A percentile compares a stretch with the other conserved stretches of the same genome.
phyloP scores from a whole-genome alignment of 2,113 vertebrate species.

The Cyprinodon tularosa region DNA sequence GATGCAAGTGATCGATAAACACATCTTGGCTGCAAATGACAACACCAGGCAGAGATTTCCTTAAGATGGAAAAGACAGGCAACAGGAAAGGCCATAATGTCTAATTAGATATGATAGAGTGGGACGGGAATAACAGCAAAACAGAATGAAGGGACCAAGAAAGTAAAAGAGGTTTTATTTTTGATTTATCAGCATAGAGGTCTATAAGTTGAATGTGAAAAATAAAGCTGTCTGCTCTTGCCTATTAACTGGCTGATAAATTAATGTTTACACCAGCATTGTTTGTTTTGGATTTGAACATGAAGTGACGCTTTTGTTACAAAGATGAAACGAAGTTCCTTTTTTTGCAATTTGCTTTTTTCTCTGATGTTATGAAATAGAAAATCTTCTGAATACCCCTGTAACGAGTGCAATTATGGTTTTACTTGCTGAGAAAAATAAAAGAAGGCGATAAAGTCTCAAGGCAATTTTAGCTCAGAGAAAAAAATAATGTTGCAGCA shows the following conservation, averaged over 20 bases:
- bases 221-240: conserved; percentile 18
- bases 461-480: too few species aligned
- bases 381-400: background rate
- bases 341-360: background rate
- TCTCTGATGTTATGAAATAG: background rate
- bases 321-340: background rate
- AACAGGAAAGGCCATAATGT: conserved; percentile 16
- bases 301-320: conserved; percentile 20
- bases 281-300: conserved; percentile 48
- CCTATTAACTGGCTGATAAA: conserved; percentile 28
- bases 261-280: conserved; percentile 29
- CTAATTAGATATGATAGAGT: conserved; percentile 20
- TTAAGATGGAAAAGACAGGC: conserved; percentile 18
- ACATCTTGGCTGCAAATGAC: conserved; percentile 39
- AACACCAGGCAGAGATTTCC: conserved; percentile 15
- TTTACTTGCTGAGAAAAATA: background rate
- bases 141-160: background rate
- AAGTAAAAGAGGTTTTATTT: conserved; percentile 32
- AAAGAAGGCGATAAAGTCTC: background rate
- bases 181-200: conserved; percentile 53
- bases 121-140: conserved; percentile 8
- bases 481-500: too few species aligned
- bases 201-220: conserved; percentile 49
- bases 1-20: conserved; percentile 50
- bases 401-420: conserved; percentile 29